phyloP scores from a whole-genome alignment of 2,888 invertebrate species.

The Tachina lurida region DNA sequence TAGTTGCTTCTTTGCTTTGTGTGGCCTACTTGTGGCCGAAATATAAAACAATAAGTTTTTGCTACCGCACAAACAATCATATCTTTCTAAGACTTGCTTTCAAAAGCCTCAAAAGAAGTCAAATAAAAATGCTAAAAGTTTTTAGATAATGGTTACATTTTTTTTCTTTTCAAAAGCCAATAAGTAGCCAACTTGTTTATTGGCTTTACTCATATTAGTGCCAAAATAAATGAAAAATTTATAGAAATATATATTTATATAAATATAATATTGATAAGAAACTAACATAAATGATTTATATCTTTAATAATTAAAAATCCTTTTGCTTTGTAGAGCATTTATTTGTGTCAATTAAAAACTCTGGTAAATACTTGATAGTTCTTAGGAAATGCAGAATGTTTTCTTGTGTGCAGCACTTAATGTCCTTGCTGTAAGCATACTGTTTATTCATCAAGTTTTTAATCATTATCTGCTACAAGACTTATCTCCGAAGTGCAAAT shows the following conservation, averaged over 20 bases:
- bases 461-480: neutral
- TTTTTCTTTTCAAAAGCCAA: neutral
- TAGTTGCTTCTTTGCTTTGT: constrained; percentile 1
- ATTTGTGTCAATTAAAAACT: too few species aligned
- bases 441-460: neutral
- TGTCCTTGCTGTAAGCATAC: neutral
- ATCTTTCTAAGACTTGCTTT: constrained; percentile 31
- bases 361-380: too few species aligned
- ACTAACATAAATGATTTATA: neutral
- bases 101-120: constrained; percentile 18
- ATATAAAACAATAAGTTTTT: constrained; percentile 27
- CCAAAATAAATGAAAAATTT: neutral
- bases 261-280: neutral
- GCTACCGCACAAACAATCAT: neutral
- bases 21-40: constrained; percentile 41
- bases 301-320: too few species aligned
- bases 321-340: too few species aligned
- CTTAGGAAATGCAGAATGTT: neutral
- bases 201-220: neutral
- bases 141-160: neutral
- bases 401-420: neutral
- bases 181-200: neutral
- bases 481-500: neutral
- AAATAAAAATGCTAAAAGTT: constrained; percentile 44
- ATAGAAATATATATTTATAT: neutral